Percentiles rank a stretch among this genome's conserved stretches.
These are phyloP conservation scores for Cyrtorhinus lividipennis DNA, from an alignment of 1,140 invertebrate species.

Conservation along the genomic window DNA sequence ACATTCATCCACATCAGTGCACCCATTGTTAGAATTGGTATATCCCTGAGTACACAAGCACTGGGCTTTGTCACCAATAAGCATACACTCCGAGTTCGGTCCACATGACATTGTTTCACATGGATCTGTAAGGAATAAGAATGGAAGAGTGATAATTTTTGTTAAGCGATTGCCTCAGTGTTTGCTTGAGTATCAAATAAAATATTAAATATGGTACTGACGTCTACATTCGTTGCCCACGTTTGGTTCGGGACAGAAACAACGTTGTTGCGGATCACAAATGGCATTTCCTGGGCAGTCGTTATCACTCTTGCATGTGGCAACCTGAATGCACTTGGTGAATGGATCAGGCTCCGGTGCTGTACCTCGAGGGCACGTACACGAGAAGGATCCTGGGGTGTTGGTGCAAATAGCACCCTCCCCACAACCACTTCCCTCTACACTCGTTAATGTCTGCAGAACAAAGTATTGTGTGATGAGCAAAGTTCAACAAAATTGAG, in stretches of 20 bases:
- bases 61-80: conserved; percentile 64
- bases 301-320: conserved; percentile 53
- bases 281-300: conserved; percentile 83
- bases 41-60: conserved; percentile 69
- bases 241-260: conserved; percentile 78
- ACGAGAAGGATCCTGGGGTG: conserved; percentile 56
- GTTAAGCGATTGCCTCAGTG: no score
- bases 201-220: conserved; percentile 38
- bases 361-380: conserved; percentile 62
- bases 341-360: conserved; percentile 66
- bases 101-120: conserved; percentile 74
- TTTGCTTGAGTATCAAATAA: no score
- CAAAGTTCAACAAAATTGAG: conserved; percentile 10
- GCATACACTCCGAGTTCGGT: conserved; percentile 75
- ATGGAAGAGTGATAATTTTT: no score
- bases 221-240: conserved; percentile 80
- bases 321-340: conserved; percentile 60
- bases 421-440: conserved; percentile 49
- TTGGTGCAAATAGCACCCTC: conserved; percentile 65
- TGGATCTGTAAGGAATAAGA: conserved; percentile 50
- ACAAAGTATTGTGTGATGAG: no score
- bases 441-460: conserved; percentile 69
- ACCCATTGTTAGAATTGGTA: conserved; percentile 56
- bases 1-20: conserved; percentile 79
- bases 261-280: conserved; percentile 58